Conservation (phyloP, 30 jellyfish, hydroid and myxozoan genomes). For the Aurelia aurita complex sp. Pacific region DNA sequence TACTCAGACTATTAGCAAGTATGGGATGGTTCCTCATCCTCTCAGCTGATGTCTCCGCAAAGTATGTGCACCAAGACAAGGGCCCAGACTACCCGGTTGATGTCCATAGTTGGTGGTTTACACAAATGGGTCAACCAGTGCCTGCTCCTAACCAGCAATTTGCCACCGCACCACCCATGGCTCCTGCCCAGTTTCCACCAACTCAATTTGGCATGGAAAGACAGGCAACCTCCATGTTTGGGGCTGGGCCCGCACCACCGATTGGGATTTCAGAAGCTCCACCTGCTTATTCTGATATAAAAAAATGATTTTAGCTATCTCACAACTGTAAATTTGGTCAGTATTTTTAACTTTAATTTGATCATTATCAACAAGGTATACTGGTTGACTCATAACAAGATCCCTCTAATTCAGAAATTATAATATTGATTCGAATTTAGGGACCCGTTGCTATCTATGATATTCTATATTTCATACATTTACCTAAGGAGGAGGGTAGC, state of each 20-base stretch:
- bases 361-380: no score
- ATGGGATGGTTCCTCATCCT: slow-evolving; percentile 79
- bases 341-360: no score
- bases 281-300: slow-evolving; percentile 1
- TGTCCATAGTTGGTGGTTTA: slow-evolving; percentile 88
- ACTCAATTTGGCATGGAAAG: slow-evolving; percentile 54
- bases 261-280: slow-evolving; percentile 1
- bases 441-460: no score
- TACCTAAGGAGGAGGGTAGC: no score
- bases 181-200: slow-evolving; percentile 19
- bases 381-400: no score
- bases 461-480: no score
- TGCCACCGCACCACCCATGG: slow-evolving; percentile 24
- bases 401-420: no score
- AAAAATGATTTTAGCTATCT: no score
- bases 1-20: slow-evolving; percentile 38
- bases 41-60: slow-evolving; percentile 88
- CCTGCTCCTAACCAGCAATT: slow-evolving; percentile 14
- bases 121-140: slow-evolving; percentile 40
- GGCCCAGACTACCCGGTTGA: slow-evolving; percentile 87
- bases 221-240: slow-evolving; percentile 1
- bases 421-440: no score
- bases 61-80: slow-evolving; percentile 73
- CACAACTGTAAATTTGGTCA: no score
- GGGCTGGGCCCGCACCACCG: slow-evolving; percentile 32